Percentiles rank a stretch among this genome's conserved stretches.
phyloP scores from a whole-genome alignment of 2,888 invertebrate genomes.

The Cerastis rubricosa region DNA sequence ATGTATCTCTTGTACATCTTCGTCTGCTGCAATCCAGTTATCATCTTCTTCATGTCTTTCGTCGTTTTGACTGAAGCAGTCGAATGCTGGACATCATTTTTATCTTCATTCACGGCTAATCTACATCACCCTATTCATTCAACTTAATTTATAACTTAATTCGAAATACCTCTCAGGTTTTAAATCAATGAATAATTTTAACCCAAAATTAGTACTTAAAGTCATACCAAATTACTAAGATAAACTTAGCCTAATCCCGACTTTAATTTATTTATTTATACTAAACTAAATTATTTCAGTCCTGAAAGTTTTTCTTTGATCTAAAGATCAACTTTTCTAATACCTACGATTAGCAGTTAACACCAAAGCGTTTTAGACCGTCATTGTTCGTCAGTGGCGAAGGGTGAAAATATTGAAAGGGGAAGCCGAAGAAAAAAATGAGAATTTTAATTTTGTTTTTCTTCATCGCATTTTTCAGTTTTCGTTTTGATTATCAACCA shows the following conservation, averaged over 20 bases:
- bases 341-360: slow-evolving; percentile 34
- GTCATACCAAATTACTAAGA: slow-evolving; percentile 2
- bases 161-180: background rate
- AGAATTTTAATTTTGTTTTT: too few relatives aligned
- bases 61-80: background rate
- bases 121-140: background rate
- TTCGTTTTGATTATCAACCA: too few relatives aligned
- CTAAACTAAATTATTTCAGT: slow-evolving; percentile 21
- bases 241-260: background rate
- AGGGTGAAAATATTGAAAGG: too few relatives aligned
- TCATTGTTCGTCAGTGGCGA: slow-evolving; percentile 62
- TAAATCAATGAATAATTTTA: background rate
- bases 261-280: slow-evolving; percentile 14
- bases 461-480: too few relatives aligned
- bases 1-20: background rate
- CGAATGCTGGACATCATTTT: background rate
- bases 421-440: too few relatives aligned
- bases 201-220: slow-evolving; percentile 14
- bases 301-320: background rate
- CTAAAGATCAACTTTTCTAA: slow-evolving; percentile 25
- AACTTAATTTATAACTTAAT: background rate
- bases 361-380: slow-evolving; percentile 31
- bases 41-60: background rate
- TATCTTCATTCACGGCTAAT: background rate
- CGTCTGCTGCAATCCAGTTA: background rate